These are phyloP conservation scores for Dysmachus trigonus DNA, from an alignment of 2,888 invertebrate genomes.

Conservation along the genomic window DNA sequence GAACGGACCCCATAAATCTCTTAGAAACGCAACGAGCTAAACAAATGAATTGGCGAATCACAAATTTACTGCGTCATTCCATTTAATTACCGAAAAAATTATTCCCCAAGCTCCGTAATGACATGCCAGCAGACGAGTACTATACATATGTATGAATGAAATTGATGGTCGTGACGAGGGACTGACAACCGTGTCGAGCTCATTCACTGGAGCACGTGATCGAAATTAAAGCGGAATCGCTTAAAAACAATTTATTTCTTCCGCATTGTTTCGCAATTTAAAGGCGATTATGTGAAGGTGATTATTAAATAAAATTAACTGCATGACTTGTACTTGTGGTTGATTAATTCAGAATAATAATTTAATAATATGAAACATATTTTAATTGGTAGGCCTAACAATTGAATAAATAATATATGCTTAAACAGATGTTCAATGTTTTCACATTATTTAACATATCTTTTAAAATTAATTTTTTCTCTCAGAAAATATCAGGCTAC, in stretches of 20 bases:
- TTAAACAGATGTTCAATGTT: too few species aligned
- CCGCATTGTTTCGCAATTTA: background rate
- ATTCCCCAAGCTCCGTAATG: background rate
- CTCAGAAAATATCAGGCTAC: too few species aligned
- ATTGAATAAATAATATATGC: too few species aligned
- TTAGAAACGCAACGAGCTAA: background rate
- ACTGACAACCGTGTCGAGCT: background rate
- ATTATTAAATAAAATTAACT: background rate
- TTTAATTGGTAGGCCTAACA: background rate
- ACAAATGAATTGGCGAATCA: conserved; percentile 29
- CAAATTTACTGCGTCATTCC: conserved; percentile 27
- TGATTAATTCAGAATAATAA: background rate
- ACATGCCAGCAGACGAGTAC: background rate
- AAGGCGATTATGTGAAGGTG: background rate
- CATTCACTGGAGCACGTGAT: background rate
- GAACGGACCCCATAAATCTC: conserved; percentile 23
- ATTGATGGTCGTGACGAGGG: background rate
- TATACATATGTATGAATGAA: background rate
- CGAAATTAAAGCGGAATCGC: background rate
- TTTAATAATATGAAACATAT: background rate
- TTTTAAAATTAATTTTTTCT: too few species aligned
- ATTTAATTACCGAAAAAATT: conserved; percentile 27
- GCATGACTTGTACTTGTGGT: background rate
- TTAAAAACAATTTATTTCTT: background rate
- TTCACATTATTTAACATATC: too few species aligned